Conservation (phyloP, 2,113 vertebrate species). For the Plecturocebus donacophilus region DNA sequence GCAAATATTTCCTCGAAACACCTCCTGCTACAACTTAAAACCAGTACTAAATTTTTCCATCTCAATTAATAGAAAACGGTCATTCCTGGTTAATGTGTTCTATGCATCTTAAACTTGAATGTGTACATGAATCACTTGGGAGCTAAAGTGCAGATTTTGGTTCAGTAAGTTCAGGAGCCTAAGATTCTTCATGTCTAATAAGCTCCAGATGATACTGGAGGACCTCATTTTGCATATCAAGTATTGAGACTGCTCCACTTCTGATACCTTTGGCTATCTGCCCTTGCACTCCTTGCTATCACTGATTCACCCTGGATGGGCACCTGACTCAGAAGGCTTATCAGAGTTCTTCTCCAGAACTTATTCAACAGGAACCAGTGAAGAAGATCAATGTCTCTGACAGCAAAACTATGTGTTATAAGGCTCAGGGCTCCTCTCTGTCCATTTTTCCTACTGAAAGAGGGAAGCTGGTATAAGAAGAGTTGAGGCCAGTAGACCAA, state of each 20-base stretch:
- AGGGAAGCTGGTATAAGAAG: neutral
- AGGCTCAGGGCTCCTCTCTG: neutral
- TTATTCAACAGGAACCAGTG: neutral
- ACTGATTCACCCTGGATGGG: neutral
- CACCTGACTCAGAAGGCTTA: neutral
- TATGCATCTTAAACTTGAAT: neutral
- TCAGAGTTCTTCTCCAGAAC: neutral
- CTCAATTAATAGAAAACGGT: neutral
- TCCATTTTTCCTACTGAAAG: neutral
- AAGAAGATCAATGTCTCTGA: neutral
- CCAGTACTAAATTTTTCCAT: neutral
- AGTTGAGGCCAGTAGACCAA: neutral
- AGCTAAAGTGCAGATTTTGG: neutral
- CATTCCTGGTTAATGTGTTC: neutral
- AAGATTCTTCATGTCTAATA: neutral
- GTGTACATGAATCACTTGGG: neutral
- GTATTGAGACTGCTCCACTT: neutral
- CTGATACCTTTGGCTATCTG: neutral
- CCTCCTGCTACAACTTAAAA: neutral
- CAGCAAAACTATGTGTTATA: neutral
- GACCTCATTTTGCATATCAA: neutral
- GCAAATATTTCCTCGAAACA: neutral
- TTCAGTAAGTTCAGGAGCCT: neutral
- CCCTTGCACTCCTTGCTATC: neutral
- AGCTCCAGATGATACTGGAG: neutral